Evolutionary conservation across 2,888 invertebrate species (phyloP), one percentile per base, ranked within the genome.

Genomic region (Stenodera caucasica): DNA sequence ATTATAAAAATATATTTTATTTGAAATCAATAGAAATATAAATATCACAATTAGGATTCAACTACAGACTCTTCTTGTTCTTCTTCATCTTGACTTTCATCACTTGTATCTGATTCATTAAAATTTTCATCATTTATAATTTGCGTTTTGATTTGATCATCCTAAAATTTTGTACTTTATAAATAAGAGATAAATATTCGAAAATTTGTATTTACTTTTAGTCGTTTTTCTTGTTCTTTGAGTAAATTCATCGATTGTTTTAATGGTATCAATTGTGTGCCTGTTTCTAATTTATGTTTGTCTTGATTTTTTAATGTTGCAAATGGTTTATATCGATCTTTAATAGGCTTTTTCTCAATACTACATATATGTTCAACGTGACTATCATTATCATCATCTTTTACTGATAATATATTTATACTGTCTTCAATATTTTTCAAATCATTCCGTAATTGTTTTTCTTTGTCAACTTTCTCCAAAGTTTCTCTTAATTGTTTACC

Each of bases 321-420:
- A 63, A 62, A 70, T 7, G 70, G 70, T 60, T 70, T 70, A 52
- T 70, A 70, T 29, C 70, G 62, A 15, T 70, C 70, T 49, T 64
- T 68, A 33, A 12, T 50, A 8, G 67, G 64, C 12, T 23, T 58
- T 30, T 63, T 68, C 57, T 70, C 70, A 7, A 70, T 55, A 12
- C 59, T 63, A 57, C 64, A 70, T n/a, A 70, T 30, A 50, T 66
- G 62, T 26, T 64, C 60, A 11, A 63, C 49, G 55, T 70, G 67
- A 45, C 64, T 67, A 21, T 63, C 64, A 18, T 58, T 53, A 9
- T 64, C 59, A n/a, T 40, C n/a, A 21, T 52, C 40, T 9, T 40
- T 4, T 14, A n/a, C 21, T 11, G 60, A 53, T 53, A 68, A 52
- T 9, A 40, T 57, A n/a, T 52, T 57, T n/a, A 70, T 40, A 9